Evolutionary conservation across 2,113 vertebrate genomes (phyloP).

Genomic region (Crotophaga sulcirostris): DNA sequence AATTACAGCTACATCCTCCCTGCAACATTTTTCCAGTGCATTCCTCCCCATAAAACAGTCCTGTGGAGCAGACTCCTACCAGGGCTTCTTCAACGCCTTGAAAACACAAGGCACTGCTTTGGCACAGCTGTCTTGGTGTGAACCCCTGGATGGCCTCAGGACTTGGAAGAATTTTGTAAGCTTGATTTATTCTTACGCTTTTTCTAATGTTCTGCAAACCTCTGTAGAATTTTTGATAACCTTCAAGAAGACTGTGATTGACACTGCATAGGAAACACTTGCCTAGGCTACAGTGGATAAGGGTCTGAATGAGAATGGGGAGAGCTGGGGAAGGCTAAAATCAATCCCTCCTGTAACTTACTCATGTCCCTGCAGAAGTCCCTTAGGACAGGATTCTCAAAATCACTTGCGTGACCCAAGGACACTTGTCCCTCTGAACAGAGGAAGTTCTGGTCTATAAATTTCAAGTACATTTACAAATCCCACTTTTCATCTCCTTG

Average conservation of each 20-base stretch:
- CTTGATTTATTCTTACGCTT: background rate
- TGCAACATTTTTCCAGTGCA: background rate
- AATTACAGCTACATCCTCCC: background rate
- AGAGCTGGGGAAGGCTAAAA: background rate
- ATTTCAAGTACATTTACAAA: background rate
- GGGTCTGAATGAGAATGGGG: background rate
- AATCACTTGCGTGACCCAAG: background rate
- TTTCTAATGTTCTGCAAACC: background rate
- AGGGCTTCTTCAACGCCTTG: background rate
- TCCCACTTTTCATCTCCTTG: background rate
- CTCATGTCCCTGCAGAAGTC: background rate
- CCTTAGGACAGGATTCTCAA: background rate
- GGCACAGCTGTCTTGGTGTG: background rate
- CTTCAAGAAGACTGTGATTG: background rate
- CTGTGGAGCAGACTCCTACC: background rate
- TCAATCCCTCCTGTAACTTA: background rate
- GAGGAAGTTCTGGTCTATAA: background rate
- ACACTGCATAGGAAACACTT: background rate
- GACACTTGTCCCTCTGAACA: background rate
- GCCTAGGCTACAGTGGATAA: background rate
- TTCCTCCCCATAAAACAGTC: background rate
- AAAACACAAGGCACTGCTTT: background rate
- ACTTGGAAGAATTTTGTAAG: background rate
- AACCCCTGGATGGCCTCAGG: background rate
- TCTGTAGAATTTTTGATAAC: background rate